Evolutionary conservation across 2,888 invertebrate genomes (phyloP).

Genomic region (Euproctis similis): DNA sequence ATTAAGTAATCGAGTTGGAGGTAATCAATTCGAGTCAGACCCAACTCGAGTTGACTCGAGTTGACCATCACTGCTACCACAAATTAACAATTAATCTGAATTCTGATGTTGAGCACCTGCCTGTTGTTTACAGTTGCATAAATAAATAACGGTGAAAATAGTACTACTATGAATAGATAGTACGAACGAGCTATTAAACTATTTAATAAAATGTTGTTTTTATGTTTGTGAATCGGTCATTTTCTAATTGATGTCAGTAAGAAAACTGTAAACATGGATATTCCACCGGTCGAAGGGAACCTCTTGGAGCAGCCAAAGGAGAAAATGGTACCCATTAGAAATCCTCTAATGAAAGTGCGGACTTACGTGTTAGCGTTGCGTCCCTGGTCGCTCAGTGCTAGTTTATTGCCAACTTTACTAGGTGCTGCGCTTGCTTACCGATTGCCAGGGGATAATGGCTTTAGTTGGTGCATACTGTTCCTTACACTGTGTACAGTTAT

Average conservation of each 20-base stretch:
- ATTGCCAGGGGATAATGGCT: constrained; percentile 82
- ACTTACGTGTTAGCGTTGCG: constrained; percentile 91
- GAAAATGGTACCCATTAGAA: constrained; percentile 42
- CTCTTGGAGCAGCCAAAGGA: constrained; percentile 63
- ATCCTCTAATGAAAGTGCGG: constrained; percentile 88
- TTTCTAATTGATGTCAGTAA: constrained; percentile 31
- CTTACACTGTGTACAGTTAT: constrained; percentile 90
- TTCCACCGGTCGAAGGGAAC: constrained; percentile 57
- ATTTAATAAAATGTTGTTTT: too few species aligned
- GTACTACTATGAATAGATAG: too few species aligned
- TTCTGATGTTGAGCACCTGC: too few species aligned
- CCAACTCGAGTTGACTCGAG: too few species aligned
- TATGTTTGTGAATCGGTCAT: not conserved
- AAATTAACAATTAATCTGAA: too few species aligned
- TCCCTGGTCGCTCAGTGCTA: constrained; percentile 96
- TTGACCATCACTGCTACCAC: too few species aligned
- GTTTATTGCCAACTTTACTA: constrained; percentile 91
- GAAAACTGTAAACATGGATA: constrained; percentile 48
- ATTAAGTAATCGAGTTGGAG: too few species aligned
- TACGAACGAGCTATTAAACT: too few species aligned
- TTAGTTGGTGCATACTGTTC: constrained; percentile 86
- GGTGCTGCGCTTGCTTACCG: constrained; percentile 94
- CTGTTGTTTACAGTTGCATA: too few species aligned
- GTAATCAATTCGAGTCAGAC: too few species aligned
- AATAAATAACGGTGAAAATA: too few species aligned